A percentile compares a stretch with the other conserved stretches of the same genome.
Evolutionary conservation across 1,140 invertebrate genomes (phyloP).

Genomic region (Phortica variegata): DNA sequence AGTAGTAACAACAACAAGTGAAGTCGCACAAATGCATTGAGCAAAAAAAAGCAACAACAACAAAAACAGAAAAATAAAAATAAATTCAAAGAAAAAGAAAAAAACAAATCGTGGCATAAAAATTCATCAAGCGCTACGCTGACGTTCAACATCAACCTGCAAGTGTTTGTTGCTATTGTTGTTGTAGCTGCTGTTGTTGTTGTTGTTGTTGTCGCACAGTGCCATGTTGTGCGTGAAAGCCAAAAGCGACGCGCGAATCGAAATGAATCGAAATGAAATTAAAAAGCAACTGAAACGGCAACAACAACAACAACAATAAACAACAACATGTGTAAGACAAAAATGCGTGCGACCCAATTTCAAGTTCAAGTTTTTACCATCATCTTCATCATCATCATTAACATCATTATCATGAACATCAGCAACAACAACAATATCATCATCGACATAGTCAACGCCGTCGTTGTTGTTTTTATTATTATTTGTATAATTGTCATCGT

Average conservation of each 20-base stretch:
- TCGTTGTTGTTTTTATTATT: no score
- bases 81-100: no score
- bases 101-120: no score
- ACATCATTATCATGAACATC: slow-evolving; percentile 11
- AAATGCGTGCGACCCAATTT: slow-evolving; percentile 52
- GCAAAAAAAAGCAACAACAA: no score
- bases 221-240: slow-evolving; percentile 40
- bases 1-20: no score
- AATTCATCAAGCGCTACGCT: no score
- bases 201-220: slow-evolving; percentile 7
- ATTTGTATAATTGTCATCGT: no score
- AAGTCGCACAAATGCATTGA: no score
- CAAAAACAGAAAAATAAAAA: no score
- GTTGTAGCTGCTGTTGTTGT: slow-evolving; percentile 15
- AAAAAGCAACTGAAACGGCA: slow-evolving; percentile 12
- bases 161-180: slow-evolving; percentile 5
- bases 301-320: background rate
- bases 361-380: slow-evolving; percentile 43
- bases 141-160: no score
- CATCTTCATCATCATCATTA: background rate
- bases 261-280: slow-evolving; percentile 4
- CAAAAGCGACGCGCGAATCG: slow-evolving; percentile 6
- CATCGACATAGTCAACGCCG: slow-evolving; percentile 18
- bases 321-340: slow-evolving; percentile 4
- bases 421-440: slow-evolving; percentile 12